Evolutionary conservation across 2,113 vertebrate genomes (phyloP).

Genomic region (Verasper variegatus): DNA sequence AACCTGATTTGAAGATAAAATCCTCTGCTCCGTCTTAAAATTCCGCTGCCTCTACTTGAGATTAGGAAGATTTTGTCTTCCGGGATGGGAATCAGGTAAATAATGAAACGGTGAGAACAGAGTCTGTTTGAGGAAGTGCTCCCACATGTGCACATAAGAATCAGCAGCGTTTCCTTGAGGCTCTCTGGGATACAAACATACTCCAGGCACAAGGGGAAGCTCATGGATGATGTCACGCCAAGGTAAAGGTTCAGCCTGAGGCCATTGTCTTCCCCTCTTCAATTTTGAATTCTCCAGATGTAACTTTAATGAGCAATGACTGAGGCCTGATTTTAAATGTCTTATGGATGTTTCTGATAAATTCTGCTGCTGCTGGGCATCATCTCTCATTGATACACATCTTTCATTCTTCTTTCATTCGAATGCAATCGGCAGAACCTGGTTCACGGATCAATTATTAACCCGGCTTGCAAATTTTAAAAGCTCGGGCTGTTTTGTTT

Average conservation of each 20-base stretch:
- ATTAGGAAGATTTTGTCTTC: neutral
- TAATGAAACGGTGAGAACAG: constrained; percentile 8
- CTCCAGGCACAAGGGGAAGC: constrained; percentile 11
- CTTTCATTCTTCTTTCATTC: constrained; percentile 15
- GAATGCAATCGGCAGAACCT: neutral
- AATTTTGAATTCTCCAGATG: constrained; percentile 11
- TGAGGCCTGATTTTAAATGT: constrained; percentile 19
- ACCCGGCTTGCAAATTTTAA: constrained; percentile 12
- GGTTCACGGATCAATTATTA: constrained; percentile 30
- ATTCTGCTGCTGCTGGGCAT: constrained; percentile 8
- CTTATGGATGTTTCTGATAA: constrained; percentile 17
- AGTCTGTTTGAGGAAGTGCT: constrained; percentile 39
- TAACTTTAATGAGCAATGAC: constrained; percentile 43
- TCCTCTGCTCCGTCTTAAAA: neutral
- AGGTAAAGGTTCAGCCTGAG: constrained; percentile 59
- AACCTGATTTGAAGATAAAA: neutral
- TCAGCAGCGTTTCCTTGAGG: constrained; percentile 2
- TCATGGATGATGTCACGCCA: constrained; percentile 30
- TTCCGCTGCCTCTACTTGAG: neutral
- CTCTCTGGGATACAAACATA: constrained; percentile 33
- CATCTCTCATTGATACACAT: constrained; percentile 22
- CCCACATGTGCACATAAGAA: constrained; percentile 23
- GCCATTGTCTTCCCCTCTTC: constrained; percentile 16
- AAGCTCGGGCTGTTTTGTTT: constrained; percentile 10
- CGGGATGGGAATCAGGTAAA: constrained; percentile 6